Evolutionary conservation across 92 coral and sea anemone genomes (phyloP).

Genomic region (Heliopora coerulea): DNA sequence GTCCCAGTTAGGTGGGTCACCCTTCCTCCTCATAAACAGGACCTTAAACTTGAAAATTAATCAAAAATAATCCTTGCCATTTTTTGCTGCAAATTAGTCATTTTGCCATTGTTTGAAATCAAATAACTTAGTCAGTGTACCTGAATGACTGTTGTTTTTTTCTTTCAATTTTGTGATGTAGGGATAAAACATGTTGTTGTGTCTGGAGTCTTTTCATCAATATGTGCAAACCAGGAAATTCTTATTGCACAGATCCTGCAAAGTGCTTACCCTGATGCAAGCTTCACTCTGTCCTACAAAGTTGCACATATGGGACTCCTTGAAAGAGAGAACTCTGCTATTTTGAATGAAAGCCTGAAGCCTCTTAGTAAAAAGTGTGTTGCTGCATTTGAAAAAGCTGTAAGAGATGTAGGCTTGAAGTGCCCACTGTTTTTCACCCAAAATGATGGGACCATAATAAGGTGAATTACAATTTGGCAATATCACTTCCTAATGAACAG

Average conservation of each 20-base stretch:
- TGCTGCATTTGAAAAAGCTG: constrained; percentile 64
- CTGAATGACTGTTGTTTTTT: too few relatives aligned
- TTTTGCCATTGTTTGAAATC: too few relatives aligned
- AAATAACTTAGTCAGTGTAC: too few relatives aligned
- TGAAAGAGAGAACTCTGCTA: constrained; percentile 93
- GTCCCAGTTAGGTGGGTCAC: too few relatives aligned
- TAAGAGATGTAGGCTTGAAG: constrained; percentile 56
- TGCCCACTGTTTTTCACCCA: constrained; percentile 90
- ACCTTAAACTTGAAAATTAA: too few relatives aligned
- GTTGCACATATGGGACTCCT: constrained; percentile 77
- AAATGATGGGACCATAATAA: constrained; percentile 94
- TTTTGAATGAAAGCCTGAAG: constrained; percentile 86
- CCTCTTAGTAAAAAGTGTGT: constrained; percentile 75
- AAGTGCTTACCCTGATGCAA: constrained; percentile 59
- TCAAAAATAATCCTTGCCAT: too few relatives aligned
- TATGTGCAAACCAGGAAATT: constrained; percentile 67
- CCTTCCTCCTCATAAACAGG: too few relatives aligned
- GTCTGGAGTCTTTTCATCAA: constrained; percentile 86
- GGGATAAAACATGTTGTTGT: constrained; percentile 73
- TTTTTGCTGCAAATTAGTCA: too few relatives aligned
- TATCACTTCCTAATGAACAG: too few relatives aligned
- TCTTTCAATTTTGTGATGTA: constrained; percentile 14
- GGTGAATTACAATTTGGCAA: constrained; percentile 59
- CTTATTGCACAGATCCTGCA: constrained; percentile 60
- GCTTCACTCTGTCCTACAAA: constrained; percentile 78